Percentiles rank a stretch among this genome's conserved stretches.
Evolutionary conservation across 2,797 vertebrate genomes (phyloP).

Genomic region (Chloroceryle amazona): DNA sequence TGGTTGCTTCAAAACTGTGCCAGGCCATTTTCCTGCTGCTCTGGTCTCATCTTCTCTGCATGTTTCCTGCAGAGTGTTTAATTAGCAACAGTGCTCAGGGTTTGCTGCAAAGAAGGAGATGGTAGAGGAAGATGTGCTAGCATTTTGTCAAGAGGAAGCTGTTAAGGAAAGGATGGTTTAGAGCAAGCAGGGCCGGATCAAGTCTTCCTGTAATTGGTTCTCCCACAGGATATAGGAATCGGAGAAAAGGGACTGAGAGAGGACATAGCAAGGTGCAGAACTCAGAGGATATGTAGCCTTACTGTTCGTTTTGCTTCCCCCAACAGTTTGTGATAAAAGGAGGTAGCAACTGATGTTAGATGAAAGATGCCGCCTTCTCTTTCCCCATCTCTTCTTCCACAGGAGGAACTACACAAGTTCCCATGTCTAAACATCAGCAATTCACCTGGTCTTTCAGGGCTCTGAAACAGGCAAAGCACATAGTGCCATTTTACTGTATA

Average conservation of each 20-base stretch:
- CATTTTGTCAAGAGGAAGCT: neutral
- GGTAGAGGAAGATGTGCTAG: neutral
- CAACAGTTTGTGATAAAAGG: neutral
- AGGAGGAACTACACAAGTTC: neutral
- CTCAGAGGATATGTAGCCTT: neutral
- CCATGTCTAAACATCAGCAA: neutral
- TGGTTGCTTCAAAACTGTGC: neutral
- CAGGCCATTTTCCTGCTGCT: rapidly evolving
- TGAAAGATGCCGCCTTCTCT: rapidly evolving
- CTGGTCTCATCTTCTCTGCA: neutral
- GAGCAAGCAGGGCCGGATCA: neutral
- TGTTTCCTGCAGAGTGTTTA: neutral
- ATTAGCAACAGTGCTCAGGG: neutral
- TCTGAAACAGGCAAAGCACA: neutral
- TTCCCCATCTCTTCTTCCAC: neutral
- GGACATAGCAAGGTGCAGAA: neutral
- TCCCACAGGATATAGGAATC: neutral
- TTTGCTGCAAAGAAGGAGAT: neutral
- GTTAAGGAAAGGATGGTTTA: neutral
- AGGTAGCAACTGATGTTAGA: neutral
- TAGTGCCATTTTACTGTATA: neutral
- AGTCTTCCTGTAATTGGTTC: neutral
- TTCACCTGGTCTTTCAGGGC: rapidly evolving
- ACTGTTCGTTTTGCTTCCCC: neutral
- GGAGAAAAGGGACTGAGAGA: neutral